Conservation (phyloP, 2,797 vertebrate species). For the Tapirus indicus region DNA sequence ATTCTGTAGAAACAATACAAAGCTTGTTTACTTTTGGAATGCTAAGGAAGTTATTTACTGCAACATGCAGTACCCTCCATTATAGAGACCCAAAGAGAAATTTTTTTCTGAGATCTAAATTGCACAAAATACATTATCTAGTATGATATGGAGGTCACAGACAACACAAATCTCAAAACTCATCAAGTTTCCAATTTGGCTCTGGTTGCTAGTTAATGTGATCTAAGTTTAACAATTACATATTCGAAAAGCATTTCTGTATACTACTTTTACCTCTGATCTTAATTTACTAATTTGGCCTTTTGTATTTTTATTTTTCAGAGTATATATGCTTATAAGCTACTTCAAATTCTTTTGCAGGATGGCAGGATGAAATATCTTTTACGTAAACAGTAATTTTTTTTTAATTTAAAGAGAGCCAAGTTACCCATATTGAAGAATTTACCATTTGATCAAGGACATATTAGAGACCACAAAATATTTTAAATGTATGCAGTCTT, state of each 20-base stretch:
- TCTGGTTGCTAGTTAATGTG: background rate
- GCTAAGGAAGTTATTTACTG: background rate
- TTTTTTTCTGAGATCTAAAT: background rate
- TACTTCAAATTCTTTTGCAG: slow-evolving; percentile 14
- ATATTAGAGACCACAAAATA: slow-evolving; percentile 4
- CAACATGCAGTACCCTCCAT: background rate
- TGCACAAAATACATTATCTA: background rate
- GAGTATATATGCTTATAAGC: background rate
- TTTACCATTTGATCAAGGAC: background rate
- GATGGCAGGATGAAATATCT: background rate
- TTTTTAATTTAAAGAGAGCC: background rate
- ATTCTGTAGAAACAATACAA: background rate
- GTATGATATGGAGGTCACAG: background rate
- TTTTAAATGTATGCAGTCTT: background rate
- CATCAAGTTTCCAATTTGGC: slow-evolving; percentile 23
- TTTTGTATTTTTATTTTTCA: background rate
- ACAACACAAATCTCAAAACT: background rate
- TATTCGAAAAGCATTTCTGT: background rate
- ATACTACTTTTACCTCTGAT: background rate
- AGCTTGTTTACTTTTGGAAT: background rate
- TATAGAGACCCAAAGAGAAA: background rate
- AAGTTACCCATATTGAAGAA: background rate
- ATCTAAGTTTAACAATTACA: background rate
- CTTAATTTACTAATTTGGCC: background rate
- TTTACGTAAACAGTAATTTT: slow-evolving; percentile 2